These are phyloP conservation scores for Lepidocyrtinus sp. DNA, from an alignment of 2,888 invertebrate genomes.

Conservation along the genomic window DNA sequence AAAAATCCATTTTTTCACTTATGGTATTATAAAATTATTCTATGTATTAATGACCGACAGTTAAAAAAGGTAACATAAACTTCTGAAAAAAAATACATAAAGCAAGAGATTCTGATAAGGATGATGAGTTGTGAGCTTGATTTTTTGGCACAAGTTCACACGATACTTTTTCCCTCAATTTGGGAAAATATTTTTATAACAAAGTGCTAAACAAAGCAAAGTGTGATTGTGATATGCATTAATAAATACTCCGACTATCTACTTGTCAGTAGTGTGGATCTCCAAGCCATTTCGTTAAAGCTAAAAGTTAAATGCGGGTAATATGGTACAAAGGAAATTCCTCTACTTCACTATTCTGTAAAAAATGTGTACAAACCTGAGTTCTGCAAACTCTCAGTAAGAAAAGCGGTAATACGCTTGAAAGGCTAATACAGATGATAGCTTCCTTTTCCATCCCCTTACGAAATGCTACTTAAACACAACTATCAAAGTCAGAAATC, in stretches of 20 bases:
- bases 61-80: not conserved
- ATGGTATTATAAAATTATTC: not conserved
- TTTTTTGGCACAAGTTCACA: constrained; percentile 45
- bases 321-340: too few species aligned
- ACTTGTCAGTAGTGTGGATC: not conserved
- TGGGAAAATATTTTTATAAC: constrained; percentile 1
- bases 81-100: not conserved
- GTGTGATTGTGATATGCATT: not conserved
- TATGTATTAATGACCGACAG: too few species aligned
- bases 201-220: constrained; percentile 20
- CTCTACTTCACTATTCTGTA: too few species aligned
- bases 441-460: not conserved
- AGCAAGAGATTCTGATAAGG: constrained; percentile 28
- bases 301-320: too few species aligned
- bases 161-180: constrained; percentile 19
- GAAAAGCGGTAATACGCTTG: not conserved
- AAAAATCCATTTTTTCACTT: constrained; percentile 11
- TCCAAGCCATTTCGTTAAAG: not conserved
- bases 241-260: not conserved
- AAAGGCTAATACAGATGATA: not conserved
- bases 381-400: not conserved
- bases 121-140: not conserved
- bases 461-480: not conserved
- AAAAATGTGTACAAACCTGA: too few species aligned
- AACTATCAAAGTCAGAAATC: constrained; percentile 13